These are phyloP conservation scores for Ephydatia muelleri DNA, from an alignment of 37 sponge, comb jelly and placozoan species.

Conservation along the genomic window DNA sequence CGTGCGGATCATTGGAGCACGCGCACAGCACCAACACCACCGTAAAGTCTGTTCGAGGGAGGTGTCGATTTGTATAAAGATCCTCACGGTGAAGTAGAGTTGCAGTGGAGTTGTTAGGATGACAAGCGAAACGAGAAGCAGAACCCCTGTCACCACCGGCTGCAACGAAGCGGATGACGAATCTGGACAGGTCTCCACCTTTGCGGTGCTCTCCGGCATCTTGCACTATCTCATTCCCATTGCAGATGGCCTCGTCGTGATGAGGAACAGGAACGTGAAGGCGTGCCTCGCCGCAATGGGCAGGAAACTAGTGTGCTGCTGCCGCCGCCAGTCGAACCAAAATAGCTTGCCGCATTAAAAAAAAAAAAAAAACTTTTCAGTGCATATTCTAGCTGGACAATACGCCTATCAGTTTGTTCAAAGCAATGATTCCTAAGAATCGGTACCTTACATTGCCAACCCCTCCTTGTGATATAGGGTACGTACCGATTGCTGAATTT, in stretches of 20 bases:
- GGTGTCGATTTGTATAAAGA: background rate
- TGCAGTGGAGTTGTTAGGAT: too few relatives aligned
- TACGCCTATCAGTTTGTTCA: too few relatives aligned
- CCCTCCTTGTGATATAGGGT: too few relatives aligned
- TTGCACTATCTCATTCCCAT: background rate
- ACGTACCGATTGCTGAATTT: too few relatives aligned
- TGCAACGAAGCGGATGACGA: background rate
- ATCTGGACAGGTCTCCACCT: background rate
- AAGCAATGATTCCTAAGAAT: too few relatives aligned
- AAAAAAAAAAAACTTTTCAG: too few relatives aligned
- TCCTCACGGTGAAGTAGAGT: too few relatives aligned
- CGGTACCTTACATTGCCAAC: too few relatives aligned
- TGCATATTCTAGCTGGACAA: too few relatives aligned
- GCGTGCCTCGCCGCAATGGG: background rate
- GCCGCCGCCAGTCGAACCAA: background rate
- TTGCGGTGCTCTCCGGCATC: background rate
- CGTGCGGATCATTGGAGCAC: background rate
- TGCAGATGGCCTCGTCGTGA: background rate
- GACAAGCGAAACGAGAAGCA: too few relatives aligned
- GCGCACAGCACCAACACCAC: too few relatives aligned
- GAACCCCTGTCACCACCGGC: background rate
- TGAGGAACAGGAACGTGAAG: background rate
- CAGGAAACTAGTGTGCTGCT: background rate
- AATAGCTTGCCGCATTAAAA: too few relatives aligned
- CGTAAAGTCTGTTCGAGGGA: background rate